phyloP scores from a whole-genome alignment of 2,113 vertebrate genomes.

The Gadus macrocephalus region DNA sequence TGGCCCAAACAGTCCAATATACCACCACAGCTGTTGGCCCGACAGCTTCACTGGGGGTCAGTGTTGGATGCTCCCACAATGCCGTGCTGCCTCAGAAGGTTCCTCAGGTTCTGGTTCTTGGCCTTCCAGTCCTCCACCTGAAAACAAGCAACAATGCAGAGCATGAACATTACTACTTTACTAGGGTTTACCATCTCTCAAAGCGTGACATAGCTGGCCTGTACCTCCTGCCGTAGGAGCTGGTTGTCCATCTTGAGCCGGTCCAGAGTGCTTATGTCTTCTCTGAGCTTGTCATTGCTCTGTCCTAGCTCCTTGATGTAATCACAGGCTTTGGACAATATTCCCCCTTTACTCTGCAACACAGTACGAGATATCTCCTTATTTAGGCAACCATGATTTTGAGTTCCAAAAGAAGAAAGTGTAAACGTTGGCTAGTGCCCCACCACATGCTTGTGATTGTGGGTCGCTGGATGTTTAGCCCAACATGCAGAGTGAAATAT shows the following conservation, averaged over 20 bases:
- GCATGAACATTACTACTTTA: background rate
- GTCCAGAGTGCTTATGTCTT: constrained; percentile 81
- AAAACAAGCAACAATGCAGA: background rate
- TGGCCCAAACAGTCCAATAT: background rate
- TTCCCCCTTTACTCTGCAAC: constrained; percentile 88
- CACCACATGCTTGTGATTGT: too few relatives aligned
- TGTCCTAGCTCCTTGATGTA: constrained; percentile 92
- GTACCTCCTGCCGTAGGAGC: constrained; percentile 84
- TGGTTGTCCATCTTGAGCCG: constrained; percentile 89
- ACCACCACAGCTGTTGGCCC: background rate
- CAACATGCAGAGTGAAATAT: too few relatives aligned
- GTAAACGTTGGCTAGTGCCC: too few relatives aligned
- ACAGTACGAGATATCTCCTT: background rate
- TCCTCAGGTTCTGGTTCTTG: constrained; percentile 87
- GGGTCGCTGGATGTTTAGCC: too few relatives aligned
- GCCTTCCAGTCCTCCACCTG: constrained; percentile 90
- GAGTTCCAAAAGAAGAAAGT: too few relatives aligned
- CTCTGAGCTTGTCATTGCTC: constrained; percentile 83
- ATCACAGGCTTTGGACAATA: constrained; percentile 93
- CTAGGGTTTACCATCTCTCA: background rate
- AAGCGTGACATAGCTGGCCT: background rate
- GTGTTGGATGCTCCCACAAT: constrained; percentile 82
- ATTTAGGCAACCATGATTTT: too few relatives aligned
- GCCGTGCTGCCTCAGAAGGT: constrained; percentile 83
- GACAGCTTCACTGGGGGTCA: constrained; percentile 75